phyloP scores from a whole-genome alignment of 1,140 invertebrate genomes.

The Physella acuta region DNA sequence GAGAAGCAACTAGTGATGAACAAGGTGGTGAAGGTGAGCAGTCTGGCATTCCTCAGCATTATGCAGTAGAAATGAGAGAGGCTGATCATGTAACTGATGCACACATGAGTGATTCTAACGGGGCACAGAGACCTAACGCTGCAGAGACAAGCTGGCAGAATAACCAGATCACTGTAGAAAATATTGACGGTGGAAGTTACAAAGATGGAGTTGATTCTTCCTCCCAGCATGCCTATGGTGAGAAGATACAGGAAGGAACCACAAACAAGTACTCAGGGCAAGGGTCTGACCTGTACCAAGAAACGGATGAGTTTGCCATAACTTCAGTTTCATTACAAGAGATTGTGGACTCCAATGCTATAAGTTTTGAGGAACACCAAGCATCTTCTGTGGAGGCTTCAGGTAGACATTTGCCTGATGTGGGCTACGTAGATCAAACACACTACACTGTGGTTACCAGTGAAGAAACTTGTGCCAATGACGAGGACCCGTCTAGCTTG shows the following conservation, averaged over 20 bases:
- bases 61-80: background rate
- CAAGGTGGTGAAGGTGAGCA: background rate
- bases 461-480: too few species aligned
- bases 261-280: background rate
- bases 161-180: conserved; percentile 7
- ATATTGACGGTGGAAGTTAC: conserved; percentile 10
- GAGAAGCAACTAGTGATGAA: background rate
- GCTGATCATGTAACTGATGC: too few species aligned
- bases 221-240: background rate
- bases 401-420: too few species aligned
- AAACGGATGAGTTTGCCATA: conserved; percentile 16
- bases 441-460: too few species aligned
- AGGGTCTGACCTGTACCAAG: background rate
- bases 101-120: too few species aligned
- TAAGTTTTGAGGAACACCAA: background rate
- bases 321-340: conserved; percentile 9
- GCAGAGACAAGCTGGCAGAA: background rate
- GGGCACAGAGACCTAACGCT: background rate
- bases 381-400: too few species aligned
- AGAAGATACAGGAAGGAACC: background rate
- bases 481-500: too few species aligned
- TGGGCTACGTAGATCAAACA: too few species aligned
- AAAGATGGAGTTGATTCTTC: background rate
- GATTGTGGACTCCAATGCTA: conserved; percentile 4
- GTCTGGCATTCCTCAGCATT: background rate